Conservation (phyloP, 1,140 invertebrate genomes). For the Homarus americanus region DNA sequence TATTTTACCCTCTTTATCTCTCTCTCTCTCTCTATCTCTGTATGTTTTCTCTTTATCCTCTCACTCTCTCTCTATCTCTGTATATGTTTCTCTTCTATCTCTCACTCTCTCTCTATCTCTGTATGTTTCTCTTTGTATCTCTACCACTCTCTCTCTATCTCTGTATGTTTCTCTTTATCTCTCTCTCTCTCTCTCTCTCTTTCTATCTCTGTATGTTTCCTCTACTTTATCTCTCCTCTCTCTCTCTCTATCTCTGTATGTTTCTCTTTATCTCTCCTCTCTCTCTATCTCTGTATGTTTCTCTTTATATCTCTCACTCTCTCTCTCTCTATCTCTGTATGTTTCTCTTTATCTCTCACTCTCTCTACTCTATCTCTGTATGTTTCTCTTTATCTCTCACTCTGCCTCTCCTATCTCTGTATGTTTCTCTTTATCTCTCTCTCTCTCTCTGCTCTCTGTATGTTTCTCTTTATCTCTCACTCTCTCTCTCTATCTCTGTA, state of each 20-base stretch:
- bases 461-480: background rate
- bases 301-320: background rate
- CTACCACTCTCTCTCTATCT: no score
- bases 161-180: background rate
- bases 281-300: background rate
- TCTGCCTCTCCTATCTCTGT: background rate
- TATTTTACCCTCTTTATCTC: no score
- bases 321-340: background rate
- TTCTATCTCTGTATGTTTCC: background rate
- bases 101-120: background rate
- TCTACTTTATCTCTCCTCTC: no score
- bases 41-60: background rate
- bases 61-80: background rate
- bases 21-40: background rate
- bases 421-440: background rate
- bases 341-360: background rate
- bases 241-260: background rate
- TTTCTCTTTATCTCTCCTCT: background rate
- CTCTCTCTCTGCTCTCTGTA: background rate
- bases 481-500: no score
- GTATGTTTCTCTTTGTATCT: background rate
- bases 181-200: background rate
- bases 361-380: no score
- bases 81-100: background rate
- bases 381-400: no score